Base-by-base conservation (phyloP, 2,888 invertebrate species). In the Dorcus parallelipipedus region DNA sequence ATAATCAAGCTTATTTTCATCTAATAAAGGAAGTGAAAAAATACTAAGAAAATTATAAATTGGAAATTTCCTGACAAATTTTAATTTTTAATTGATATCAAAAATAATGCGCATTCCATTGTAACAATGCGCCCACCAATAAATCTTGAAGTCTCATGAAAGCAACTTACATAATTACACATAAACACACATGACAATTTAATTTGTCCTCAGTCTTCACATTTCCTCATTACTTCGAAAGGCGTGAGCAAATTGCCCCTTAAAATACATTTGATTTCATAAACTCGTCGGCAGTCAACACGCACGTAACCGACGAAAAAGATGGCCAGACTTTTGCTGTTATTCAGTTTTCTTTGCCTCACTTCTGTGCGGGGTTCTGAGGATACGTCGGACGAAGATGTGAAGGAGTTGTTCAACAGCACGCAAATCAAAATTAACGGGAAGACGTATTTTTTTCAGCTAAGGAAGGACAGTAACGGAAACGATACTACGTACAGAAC, bases 211-310 rank as follows among this genome's bases (percentile, higher is more conserved):
- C 54, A 55, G 55, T 54, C 50, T 52, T 47, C 54, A 55, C 59
- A 55, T 59, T 59, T 59, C 59, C 59, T 59, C 59, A 59, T 59
- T 59, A 59, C 47, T 51, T 33, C 51, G 43, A 56, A 56, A 56
- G 56, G 56, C 56, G 56, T 50, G 38, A 9, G 49, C 51, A 55
- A 59, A 59, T 59, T 49, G 55, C 54, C 39, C 42, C 59, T 59
- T 59, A 59, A 59, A 59, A 55, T 59, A 59, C 50, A 40, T 52
- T 48, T 55, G 59, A 59, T 59, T 59, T 59, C 55, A 55, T 51
- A 42, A 52, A 50, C 23, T 23, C 45, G 39, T n/a, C 23, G 23
- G 23, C 47, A 41, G 38, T 33, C 10, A 20, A 33, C 20, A 9
- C 9, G 43, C 10, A 20, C 54, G 10, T 14, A 6, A 17, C 38